These are phyloP conservation scores for Volucella bombylans DNA, from an alignment of 2,888 invertebrate species.

Conservation along the genomic window DNA sequence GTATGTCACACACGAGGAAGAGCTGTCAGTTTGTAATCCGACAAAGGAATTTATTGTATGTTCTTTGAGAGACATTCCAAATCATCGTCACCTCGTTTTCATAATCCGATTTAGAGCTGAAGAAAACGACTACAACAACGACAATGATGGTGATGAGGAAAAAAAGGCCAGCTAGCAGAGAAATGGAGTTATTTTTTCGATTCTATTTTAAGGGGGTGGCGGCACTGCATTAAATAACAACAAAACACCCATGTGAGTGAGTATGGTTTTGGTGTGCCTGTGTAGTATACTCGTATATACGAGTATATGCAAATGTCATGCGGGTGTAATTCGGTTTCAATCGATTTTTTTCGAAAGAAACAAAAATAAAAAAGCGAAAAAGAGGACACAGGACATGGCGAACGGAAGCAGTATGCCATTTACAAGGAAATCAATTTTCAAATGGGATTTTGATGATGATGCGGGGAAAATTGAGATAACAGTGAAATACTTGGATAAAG, in stretches of 20 bases:
- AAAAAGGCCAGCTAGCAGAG: background rate
- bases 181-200: background rate
- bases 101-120: slow-evolving; percentile 66
- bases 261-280: slow-evolving; percentile 1
- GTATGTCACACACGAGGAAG: slow-evolving; percentile 33
- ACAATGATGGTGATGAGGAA: slow-evolving; percentile 7
- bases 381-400: slow-evolving; percentile 54
- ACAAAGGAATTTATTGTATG: slow-evolving; percentile 60
- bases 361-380: background rate
- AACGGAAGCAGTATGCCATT: slow-evolving; percentile 71
- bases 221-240: background rate
- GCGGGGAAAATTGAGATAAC: slow-evolving; percentile 71
- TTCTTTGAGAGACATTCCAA: slow-evolving; percentile 61
- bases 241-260: slow-evolving; percentile 4
- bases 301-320: slow-evolving; percentile 67
- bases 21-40: slow-evolving; percentile 56
- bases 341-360: slow-evolving; percentile 56
- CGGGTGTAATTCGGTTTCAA: slow-evolving; percentile 68
- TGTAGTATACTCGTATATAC: slow-evolving; percentile 2
- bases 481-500: slow-evolving; percentile 21
- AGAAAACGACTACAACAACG: slow-evolving; percentile 5
- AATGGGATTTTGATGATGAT: slow-evolving; percentile 73
- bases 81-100: slow-evolving; percentile 72
- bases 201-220: slow-evolving; percentile 27
- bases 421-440: slow-evolving; percentile 73